Evolutionary conservation across 2,888 invertebrate genomes (phyloP).

Genomic region (Cantharis nigra): DNA sequence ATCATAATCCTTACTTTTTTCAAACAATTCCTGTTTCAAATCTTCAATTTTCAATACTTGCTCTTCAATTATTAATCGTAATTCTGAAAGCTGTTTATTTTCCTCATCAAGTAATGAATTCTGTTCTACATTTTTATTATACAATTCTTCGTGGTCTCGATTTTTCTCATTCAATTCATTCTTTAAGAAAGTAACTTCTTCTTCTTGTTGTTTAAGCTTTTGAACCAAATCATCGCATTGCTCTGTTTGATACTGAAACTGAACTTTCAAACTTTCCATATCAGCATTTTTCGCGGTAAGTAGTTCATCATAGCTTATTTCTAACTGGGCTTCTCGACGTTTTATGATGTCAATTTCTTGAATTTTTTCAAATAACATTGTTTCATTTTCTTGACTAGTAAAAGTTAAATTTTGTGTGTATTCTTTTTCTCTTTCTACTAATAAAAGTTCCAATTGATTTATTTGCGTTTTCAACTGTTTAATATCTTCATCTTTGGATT

Average conservation of each 20-base stretch:
- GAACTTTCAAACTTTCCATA: slow-evolving; percentile 40
- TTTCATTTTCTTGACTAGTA: slow-evolving; percentile 32
- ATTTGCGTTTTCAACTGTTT: slow-evolving; percentile 22
- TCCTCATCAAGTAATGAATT: slow-evolving; percentile 61
- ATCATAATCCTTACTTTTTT: slow-evolving; percentile 65
- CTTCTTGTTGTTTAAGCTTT: slow-evolving; percentile 16
- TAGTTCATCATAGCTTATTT: slow-evolving; percentile 41
- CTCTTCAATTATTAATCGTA: slow-evolving; percentile 66
- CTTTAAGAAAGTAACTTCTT: slow-evolving; percentile 55
- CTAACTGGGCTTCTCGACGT: slow-evolving; percentile 32
- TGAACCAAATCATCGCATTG: slow-evolving; percentile 15
- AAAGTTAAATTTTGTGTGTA: slow-evolving; percentile 33
- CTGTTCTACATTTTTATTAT: slow-evolving; percentile 61
- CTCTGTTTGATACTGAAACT: slow-evolving; percentile 36
- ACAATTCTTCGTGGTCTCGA: slow-evolving; percentile 59
- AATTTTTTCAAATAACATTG: slow-evolving; percentile 31
- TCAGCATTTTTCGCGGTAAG: slow-evolving; percentile 45
- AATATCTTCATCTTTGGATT: slow-evolving; percentile 39
- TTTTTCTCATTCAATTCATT: slow-evolving; percentile 59
- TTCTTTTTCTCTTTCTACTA: slow-evolving; percentile 41
- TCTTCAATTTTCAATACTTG: slow-evolving; percentile 77
- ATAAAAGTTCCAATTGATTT: slow-evolving; percentile 31
- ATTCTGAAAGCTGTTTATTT: slow-evolving; percentile 60
- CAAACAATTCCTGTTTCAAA: slow-evolving; percentile 68
- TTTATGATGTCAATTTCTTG: slow-evolving; percentile 39